Conservation (phyloP, 2,113 vertebrate species). For the Dipodomys ordii region DNA sequence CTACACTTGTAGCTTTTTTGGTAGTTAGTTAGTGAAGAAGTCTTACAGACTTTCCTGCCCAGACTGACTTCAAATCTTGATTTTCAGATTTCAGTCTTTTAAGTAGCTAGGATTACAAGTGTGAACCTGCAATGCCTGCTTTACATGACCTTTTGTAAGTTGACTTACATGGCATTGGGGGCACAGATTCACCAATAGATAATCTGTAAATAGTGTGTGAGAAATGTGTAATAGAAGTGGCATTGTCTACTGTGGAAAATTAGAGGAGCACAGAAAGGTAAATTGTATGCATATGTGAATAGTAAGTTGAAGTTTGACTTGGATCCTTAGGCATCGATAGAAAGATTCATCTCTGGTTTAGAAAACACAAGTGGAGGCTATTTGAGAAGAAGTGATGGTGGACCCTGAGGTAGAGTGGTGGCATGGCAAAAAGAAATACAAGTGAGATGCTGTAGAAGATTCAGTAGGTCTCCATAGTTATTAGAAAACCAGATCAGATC, state of each 20-base stretch:
- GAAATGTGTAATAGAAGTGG: constrained; percentile 10
- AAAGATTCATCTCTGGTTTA: constrained; percentile 22
- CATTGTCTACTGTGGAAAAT: not conserved
- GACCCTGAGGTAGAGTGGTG: not conserved
- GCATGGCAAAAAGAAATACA: not conserved
- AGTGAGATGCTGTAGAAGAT: not conserved
- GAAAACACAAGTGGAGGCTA: not conserved
- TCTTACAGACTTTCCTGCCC: too few relatives aligned
- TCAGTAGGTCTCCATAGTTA: not conserved
- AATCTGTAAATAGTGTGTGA: not conserved
- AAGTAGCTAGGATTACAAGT: too few relatives aligned
- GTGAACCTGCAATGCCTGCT: too few relatives aligned
- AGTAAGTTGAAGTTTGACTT: not conserved
- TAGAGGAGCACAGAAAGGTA: constrained; percentile 1
- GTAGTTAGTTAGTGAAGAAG: too few relatives aligned
- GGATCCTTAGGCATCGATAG: not conserved
- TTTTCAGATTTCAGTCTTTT: too few relatives aligned
- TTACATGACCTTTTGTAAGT: not conserved
- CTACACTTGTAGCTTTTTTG: too few relatives aligned
- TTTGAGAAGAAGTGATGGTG: not conserved
- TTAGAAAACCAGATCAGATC: too few relatives aligned
- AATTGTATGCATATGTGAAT: constrained; percentile 49
- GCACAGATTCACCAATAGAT: constrained; percentile 5
- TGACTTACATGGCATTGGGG: not conserved
- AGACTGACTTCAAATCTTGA: too few relatives aligned